Conservation (phyloP, 2,888 invertebrate species). For the Drosophila villosipedis region DNA sequence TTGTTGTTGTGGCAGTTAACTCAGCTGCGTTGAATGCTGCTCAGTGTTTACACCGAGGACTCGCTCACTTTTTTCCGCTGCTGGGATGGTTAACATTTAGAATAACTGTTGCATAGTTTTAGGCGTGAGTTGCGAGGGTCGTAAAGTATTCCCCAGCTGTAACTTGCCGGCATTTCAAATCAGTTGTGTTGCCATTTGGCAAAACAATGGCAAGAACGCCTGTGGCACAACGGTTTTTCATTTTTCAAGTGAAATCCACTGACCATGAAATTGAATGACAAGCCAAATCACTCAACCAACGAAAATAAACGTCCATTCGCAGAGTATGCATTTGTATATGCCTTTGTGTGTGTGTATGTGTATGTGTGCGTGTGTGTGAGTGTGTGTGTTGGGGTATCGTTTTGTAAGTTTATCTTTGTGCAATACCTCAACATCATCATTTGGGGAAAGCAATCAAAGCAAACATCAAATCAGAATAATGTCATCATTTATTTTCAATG, state of each 20-base stretch:
- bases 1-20: slow-evolving; percentile 14
- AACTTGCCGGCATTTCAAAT: slow-evolving; percentile 46
- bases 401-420: slow-evolving; percentile 53
- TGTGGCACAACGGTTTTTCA: slow-evolving; percentile 37
- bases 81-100: slow-evolving; percentile 26
- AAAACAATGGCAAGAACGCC: slow-evolving; percentile 43
- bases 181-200: slow-evolving; percentile 56
- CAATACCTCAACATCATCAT: slow-evolving; percentile 73
- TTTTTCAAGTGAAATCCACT: slow-evolving; percentile 62
- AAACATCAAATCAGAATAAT: slow-evolving; percentile 79
- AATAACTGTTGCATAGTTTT: slow-evolving; percentile 43
- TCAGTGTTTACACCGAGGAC: slow-evolving; percentile 40
- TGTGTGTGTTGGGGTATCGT: not conserved
- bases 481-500: slow-evolving; percentile 79
- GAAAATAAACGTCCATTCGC: slow-evolving; percentile 44
- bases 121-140: slow-evolving; percentile 16
- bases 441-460: slow-evolving; percentile 75
- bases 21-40: slow-evolving; percentile 26
- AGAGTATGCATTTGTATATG: not conserved
- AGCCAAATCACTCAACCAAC: slow-evolving; percentile 75
- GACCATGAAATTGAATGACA: slow-evolving; percentile 79
- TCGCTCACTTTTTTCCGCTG: slow-evolving; percentile 11
- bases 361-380: not conserved
- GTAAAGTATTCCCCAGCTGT: slow-evolving; percentile 56
- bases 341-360: not conserved